These are phyloP conservation scores for Brachylomia viminalis DNA, from an alignment of 2,888 invertebrate genomes.

Conservation along the genomic window DNA sequence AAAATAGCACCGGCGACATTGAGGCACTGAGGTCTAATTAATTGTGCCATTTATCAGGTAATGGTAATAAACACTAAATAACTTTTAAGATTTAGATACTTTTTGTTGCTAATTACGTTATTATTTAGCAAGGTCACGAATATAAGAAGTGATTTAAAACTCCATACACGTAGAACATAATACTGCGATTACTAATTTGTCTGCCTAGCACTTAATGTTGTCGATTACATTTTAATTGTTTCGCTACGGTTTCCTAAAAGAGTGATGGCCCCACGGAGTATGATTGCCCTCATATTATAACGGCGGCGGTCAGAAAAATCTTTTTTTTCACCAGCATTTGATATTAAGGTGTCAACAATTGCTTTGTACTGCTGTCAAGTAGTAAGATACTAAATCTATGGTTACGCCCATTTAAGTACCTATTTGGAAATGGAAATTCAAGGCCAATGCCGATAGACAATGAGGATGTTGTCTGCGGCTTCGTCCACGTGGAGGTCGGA, in stretches of 20 bases:
- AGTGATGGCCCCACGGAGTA: too few species aligned
- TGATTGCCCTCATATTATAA: neutral
- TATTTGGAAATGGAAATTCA: too few species aligned
- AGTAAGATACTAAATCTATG: too few species aligned
- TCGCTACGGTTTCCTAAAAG: neutral
- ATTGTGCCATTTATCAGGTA: slow-evolving; percentile 43
- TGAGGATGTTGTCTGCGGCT: too few species aligned
- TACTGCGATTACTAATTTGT: neutral
- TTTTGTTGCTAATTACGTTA: slow-evolving; percentile 5
- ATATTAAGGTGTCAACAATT: too few species aligned
- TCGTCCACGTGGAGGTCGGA: too few species aligned
- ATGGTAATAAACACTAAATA: slow-evolving; percentile 11
- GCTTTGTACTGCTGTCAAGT: too few species aligned
- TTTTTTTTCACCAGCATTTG: too few species aligned
- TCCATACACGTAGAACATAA: neutral
- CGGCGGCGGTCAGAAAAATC: neutral
- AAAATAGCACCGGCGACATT: too few species aligned
- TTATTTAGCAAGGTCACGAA: neutral
- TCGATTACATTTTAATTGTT: neutral
- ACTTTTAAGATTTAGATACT: neutral
- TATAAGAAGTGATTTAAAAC: slow-evolving; percentile 12
- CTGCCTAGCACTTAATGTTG: neutral
- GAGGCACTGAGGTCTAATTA: neutral
- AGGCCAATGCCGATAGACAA: too few species aligned
- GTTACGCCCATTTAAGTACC: too few species aligned